Evolutionary conservation across 2,113 vertebrate species (phyloP), one percentile per base, ranked within the genome.

Genomic region (Pleuronectes platessa): DNA sequence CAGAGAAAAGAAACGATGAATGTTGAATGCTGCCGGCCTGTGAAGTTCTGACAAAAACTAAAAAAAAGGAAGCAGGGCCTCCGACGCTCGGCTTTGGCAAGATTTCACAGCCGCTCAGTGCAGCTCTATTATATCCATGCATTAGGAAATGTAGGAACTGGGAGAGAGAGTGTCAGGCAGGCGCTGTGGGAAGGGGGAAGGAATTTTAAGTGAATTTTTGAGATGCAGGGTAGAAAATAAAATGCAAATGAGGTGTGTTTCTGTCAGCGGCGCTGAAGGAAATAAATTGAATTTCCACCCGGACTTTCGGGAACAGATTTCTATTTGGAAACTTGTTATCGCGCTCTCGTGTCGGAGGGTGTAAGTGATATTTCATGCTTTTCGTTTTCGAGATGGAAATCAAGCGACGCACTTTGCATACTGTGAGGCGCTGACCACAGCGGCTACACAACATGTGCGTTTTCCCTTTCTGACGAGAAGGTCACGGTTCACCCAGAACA

Each of bases 1-100:
- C 88, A 84, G 84, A 82, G 77, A 42, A 13, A 84, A 68, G 61
- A 65, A 66, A 58, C 0, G 58, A 90, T 91, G 78, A 90, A 90
- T 91, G 85, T 89, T 91, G 87, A 86, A 91, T 88, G 84, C 56
- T 75, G 70, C 81, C 65, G 27, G 51, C 76, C 85, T 85, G 66
- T 89, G 85, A 89, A 83, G 87, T 87, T 75, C 79, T 80, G 78
- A 82, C 78, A 88, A 69, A 82, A 86, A 90, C 70, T 49, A 26
- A 9, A 23, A 26, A 18, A 14, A 10, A 24, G 8, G 31, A 31
- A 20, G 21, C 15, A 51, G 17, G 42, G 51, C 76, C 82, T 88
- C 80, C 76, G 61, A 78, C 68, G 56, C 78, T 45, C 14, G 14
- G 65, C 83, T 85, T 68, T 85, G 84, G 79, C 78, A 78, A 64